phyloP scores from a whole-genome alignment of 2,888 invertebrate species.

The Notodonta ziczac region DNA sequence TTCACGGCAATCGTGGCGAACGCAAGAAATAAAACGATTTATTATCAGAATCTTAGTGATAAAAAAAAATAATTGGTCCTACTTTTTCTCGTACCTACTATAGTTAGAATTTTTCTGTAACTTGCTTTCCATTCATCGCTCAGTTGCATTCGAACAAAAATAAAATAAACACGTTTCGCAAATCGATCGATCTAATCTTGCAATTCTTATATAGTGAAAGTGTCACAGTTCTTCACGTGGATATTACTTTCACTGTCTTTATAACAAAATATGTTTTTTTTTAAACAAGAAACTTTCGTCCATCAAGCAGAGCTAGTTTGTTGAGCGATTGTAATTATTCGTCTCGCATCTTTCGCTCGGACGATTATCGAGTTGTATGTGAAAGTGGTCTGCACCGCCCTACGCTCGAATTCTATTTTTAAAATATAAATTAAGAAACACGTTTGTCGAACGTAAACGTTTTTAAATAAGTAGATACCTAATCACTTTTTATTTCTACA shows the following conservation, averaged over 20 bases:
- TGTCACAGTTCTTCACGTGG: conserved; percentile 52
- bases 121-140: neutral
- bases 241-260: conserved; percentile 63
- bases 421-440: neutral
- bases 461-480: too few relatives aligned
- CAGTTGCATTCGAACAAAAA: conserved; percentile 10
- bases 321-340: conserved; percentile 30
- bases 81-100: conserved; percentile 4
- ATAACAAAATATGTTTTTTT: conserved; percentile 42
- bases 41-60: neutral
- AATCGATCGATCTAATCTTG: conserved; percentile 42
- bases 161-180: conserved; percentile 23
- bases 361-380: conserved; percentile 18
- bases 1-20: neutral
- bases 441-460: too few relatives aligned
- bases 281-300: conserved; percentile 43
- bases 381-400: conserved; percentile 26
- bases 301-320: conserved; percentile 27
- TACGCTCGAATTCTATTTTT: conserved; percentile 6
- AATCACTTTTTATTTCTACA: neutral
- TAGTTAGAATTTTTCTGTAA: neutral
- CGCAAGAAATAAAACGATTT: neutral
- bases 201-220: conserved; percentile 55
- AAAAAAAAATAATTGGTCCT: neutral
- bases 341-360: conserved; percentile 17